phyloP scores from a whole-genome alignment of 2,888 invertebrate genomes.

The Andrena marginata region DNA sequence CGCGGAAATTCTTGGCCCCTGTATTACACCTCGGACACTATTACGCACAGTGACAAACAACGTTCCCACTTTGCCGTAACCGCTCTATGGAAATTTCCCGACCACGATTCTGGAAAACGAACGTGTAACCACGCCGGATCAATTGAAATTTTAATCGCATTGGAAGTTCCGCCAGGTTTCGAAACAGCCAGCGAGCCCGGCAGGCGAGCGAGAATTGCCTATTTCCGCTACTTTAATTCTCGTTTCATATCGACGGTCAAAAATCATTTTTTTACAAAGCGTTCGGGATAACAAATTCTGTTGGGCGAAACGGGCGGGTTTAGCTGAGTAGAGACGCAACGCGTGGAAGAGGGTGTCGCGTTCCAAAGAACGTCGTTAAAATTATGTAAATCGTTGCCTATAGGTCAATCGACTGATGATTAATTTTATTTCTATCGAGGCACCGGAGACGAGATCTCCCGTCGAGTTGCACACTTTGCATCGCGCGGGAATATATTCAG shows the following conservation, averaged over 20 bases:
- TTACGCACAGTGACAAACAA: background rate
- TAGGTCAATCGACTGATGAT: too few species aligned
- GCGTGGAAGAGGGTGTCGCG: too few species aligned
- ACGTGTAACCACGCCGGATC: background rate
- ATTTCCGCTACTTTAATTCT: conserved; percentile 28
- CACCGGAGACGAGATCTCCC: background rate
- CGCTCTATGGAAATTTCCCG: background rate
- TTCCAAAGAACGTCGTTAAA: too few species aligned
- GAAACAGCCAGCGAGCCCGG: background rate
- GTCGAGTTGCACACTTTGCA: background rate
- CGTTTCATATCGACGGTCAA: background rate
- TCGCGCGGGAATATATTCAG: background rate
- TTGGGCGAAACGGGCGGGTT: too few species aligned
- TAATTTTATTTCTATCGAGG: background rate
- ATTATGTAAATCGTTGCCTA: too few species aligned
- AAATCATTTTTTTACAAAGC: too few species aligned
- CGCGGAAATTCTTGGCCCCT: conserved; percentile 1
- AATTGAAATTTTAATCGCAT: conserved; percentile 9
- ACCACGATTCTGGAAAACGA: background rate
- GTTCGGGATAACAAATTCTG: too few species aligned
- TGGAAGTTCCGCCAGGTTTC: conserved; percentile 7
- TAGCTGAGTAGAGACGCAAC: too few species aligned
- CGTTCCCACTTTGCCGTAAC: background rate
- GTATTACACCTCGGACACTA: background rate
- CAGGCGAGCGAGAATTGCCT: background rate